phyloP scores from a whole-genome alignment of 2,113 vertebrate genomes.

The Propithecus coquereli region DNA sequence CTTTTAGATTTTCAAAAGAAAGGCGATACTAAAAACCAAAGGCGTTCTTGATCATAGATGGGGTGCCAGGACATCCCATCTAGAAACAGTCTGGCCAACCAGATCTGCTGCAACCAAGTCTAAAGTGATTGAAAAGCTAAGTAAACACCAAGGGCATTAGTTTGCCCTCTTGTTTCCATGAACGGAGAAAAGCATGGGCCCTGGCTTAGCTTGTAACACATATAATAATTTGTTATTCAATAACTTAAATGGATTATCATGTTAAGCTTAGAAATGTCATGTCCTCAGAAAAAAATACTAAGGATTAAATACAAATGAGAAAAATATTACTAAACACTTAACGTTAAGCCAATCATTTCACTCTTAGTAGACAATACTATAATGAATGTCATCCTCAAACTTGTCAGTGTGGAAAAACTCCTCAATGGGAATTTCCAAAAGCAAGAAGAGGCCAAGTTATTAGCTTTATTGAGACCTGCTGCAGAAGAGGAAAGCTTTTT shows the following conservation, averaged over 20 bases:
- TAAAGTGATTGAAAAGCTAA: not conserved
- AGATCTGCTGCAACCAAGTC: not conserved
- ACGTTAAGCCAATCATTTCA: not conserved
- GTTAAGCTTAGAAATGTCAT: not conserved
- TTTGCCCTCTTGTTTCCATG: slow-evolving; percentile 21
- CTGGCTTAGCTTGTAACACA: not conserved
- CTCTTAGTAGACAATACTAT: not conserved
- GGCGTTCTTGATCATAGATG: slow-evolving; percentile 6
- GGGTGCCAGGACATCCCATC: not conserved
- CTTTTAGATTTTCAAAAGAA: slow-evolving; percentile 28
- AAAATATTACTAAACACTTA: not conserved
- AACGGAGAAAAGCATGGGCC: not conserved
- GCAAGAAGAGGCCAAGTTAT: not conserved
- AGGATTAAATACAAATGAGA: slow-evolving; percentile 32
- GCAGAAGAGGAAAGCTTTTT: not conserved
- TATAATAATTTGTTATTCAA: not conserved
- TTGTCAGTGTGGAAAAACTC: not conserved
- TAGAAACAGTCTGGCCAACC: not conserved
- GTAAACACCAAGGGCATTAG: not conserved
- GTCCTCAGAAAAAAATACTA: slow-evolving; percentile 18
- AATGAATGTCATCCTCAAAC: not conserved
- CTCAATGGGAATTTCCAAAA: not conserved
- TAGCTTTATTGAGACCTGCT: not conserved
- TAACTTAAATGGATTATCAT: not conserved
- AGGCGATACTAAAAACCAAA: slow-evolving; percentile 20